These are phyloP conservation scores for Hyperoplus immaculatus DNA, from an alignment of 2,797 vertebrate species.

Conservation along the genomic window DNA sequence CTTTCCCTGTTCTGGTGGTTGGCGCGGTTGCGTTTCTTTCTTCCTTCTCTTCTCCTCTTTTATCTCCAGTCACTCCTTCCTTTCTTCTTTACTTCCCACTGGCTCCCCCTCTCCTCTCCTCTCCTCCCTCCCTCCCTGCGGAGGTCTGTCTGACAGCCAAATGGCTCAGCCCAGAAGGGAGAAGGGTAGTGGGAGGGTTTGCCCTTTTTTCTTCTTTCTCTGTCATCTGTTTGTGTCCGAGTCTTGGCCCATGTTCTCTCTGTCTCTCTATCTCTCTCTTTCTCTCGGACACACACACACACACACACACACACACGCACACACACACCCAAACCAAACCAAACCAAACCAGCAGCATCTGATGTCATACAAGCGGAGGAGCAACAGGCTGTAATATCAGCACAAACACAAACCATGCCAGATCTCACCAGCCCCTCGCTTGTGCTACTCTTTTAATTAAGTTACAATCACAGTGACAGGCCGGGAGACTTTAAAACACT, in stretches of 20 bases:
- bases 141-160: constrained; percentile 60
- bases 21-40: constrained; percentile 1
- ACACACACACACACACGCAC: background rate
- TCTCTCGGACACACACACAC: background rate
- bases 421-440: constrained; percentile 20
- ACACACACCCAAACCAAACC: background rate
- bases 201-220: constrained; percentile 48
- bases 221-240: constrained; percentile 62
- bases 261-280: background rate
- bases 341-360: constrained; percentile 27
- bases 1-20: background rate
- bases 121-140: constrained; percentile 20
- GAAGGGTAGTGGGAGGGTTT: constrained; percentile 28
- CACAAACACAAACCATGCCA: constrained; percentile 31
- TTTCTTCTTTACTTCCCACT: constrained; percentile 16
- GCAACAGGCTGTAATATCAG: constrained; percentile 52
- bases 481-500: constrained; percentile 17
- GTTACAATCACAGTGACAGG: constrained; percentile 8
- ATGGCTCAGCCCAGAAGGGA: constrained; percentile 61
- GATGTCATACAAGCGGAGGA: constrained; percentile 36
- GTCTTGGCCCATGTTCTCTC: constrained; percentile 19
- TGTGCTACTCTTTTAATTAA: constrained; percentile 28
- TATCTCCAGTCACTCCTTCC: background rate
- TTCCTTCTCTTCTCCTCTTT: background rate
- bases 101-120: constrained; percentile 27